Evolutionary conservation across 2,113 vertebrate species (phyloP).

Genomic region (Ornithorhynchus anatinus): DNA sequence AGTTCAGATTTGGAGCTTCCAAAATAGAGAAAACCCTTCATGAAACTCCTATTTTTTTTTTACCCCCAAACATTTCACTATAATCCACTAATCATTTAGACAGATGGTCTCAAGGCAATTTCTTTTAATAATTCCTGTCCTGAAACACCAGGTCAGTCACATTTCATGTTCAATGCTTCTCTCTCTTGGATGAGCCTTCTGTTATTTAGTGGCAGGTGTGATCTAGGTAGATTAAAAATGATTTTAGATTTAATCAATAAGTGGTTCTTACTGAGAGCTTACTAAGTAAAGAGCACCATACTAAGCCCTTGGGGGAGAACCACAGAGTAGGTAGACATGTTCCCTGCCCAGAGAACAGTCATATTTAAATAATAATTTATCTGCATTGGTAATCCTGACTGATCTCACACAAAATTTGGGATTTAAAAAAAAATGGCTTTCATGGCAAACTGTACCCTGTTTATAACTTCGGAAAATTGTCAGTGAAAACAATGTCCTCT

Average conservation of each 20-base stretch:
- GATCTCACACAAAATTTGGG: background rate
- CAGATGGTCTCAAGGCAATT: background rate
- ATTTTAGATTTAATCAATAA: background rate
- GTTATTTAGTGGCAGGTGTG: background rate
- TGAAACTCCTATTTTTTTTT: background rate
- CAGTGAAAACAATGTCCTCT: background rate
- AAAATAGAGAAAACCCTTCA: no score
- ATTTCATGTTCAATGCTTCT: constrained; percentile 5
- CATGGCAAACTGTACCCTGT: background rate
- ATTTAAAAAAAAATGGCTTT: constrained; percentile 12
- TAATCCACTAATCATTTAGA: background rate
- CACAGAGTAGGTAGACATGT: no score
- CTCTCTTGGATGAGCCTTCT: background rate
- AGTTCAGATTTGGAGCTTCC: no score
- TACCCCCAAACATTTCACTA: background rate
- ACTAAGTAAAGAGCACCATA: no score
- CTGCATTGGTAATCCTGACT: background rate
- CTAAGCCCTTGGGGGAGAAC: no score
- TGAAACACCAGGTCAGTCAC: background rate
- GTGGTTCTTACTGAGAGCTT: background rate
- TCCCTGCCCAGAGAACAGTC: no score
- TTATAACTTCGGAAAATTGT: background rate
- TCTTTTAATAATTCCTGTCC: constrained; percentile 26
- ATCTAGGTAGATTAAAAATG: constrained; percentile 11
- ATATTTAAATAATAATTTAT: background rate